Percentiles rank a stretch among this genome's conserved stretches.
Conservation (phyloP, 2,888 invertebrate genomes). For the Pollenia amentaria region DNA sequence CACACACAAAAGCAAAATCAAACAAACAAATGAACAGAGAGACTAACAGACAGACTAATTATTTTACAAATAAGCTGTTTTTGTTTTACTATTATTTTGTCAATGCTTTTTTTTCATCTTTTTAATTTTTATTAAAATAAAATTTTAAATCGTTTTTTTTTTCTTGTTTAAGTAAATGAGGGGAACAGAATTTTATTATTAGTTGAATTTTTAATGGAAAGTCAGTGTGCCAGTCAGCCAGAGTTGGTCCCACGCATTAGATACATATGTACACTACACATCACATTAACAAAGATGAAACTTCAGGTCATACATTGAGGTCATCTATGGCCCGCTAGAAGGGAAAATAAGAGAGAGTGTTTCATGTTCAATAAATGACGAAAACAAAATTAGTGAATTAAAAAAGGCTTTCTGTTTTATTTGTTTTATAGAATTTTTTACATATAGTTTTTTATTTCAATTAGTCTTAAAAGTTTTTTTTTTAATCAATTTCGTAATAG, state of each 20-base stretch:
- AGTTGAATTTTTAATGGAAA: slow-evolving; percentile 18
- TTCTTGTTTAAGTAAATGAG: background rate
- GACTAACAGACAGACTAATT: slow-evolving; percentile 1
- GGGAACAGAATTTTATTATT: slow-evolving; percentile 11
- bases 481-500: background rate
- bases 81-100: slow-evolving; percentile 38
- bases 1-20: background rate
- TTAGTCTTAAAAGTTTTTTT: background rate
- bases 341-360: slow-evolving; percentile 22
- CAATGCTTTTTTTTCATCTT: slow-evolving; percentile 17
- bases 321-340: slow-evolving; percentile 37
- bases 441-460: background rate
- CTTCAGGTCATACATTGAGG: slow-evolving; percentile 70
- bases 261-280: slow-evolving; percentile 16
- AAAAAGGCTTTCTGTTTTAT: slow-evolving; percentile 10
- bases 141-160: slow-evolving; percentile 45
- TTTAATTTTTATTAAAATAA: slow-evolving; percentile 36
- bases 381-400: slow-evolving; percentile 43
- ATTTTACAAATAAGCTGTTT: slow-evolving; percentile 30
- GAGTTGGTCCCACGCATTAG: slow-evolving; percentile 62
- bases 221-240: background rate
- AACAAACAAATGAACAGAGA: background rate
- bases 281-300: slow-evolving; percentile 71
- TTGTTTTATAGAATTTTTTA: background rate
- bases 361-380: slow-evolving; percentile 53